These are phyloP conservation scores for Equus przewalskii DNA, from an alignment of 2,113 vertebrate genomes.

Conservation along the genomic window DNA sequence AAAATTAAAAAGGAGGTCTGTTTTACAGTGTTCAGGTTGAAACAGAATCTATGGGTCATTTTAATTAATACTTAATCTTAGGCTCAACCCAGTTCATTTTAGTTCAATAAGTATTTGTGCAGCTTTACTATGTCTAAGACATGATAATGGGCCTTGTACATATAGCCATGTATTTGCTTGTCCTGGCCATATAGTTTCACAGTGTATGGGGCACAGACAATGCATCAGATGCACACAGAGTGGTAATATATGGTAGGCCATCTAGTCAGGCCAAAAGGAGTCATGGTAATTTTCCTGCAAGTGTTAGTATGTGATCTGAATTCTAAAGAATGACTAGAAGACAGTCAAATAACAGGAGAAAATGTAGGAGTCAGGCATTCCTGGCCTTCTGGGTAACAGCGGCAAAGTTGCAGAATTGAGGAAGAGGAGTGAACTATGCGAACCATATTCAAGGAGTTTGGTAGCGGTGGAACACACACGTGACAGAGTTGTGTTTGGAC, in stretches of 20 bases:
- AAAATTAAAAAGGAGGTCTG: background rate
- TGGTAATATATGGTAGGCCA: fast-evolving
- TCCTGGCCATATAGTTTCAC: background rate
- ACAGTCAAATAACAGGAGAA: background rate
- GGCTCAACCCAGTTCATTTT: background rate
- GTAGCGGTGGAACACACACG: fast-evolving
- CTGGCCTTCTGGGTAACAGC: background rate
- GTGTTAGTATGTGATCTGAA: background rate
- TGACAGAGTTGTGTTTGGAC: background rate
- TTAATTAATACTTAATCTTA: background rate
- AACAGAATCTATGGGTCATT: background rate
- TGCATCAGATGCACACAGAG: background rate
- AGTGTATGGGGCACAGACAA: no score
- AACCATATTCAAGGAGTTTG: background rate
- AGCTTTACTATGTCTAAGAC: background rate
- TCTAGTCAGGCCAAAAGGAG: background rate
- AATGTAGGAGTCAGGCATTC: background rate
- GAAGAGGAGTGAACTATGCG: fast-evolving
- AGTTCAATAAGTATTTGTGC: background rate
- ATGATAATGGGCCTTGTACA: background rate
- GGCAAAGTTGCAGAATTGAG: background rate
- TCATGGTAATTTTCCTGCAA: background rate
- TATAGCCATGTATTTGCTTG: background rate
- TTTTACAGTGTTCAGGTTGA: background rate
- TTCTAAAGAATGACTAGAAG: background rate